Percentiles rank a stretch among this genome's conserved stretches.
Evolutionary conservation across 2,113 vertebrate genomes (phyloP).

Genomic region (Alligator mississippiensis): DNA sequence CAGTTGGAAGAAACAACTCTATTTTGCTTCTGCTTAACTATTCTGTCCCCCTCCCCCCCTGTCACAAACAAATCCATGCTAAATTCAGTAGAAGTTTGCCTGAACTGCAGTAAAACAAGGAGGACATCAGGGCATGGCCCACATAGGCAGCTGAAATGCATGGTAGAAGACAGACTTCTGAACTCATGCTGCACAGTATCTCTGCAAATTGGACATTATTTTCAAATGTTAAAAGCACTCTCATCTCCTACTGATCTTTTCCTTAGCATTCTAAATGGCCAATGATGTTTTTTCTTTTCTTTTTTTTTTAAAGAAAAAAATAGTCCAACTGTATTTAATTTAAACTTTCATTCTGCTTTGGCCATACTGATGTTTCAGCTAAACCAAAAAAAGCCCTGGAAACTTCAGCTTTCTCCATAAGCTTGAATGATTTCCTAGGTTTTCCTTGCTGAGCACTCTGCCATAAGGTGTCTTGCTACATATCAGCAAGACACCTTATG

Average conservation of each 20-base stretch:
- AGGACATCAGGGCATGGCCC: background rate
- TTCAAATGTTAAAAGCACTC: background rate
- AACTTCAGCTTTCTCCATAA: rapidly evolving
- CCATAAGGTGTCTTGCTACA: background rate
- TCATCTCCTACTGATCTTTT: background rate
- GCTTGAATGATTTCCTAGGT: background rate
- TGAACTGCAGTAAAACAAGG: background rate
- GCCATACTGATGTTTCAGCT: background rate
- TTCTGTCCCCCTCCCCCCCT: background rate
- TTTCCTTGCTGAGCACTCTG: background rate
- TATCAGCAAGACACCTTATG: background rate
- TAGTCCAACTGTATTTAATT: background rate
- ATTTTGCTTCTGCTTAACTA: background rate
- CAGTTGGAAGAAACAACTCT: background rate
- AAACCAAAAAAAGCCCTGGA: background rate
- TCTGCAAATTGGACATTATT: background rate
- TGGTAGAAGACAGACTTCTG: too few species aligned
- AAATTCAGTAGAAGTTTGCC: background rate
- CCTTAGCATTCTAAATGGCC: background rate
- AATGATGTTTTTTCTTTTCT: background rate
- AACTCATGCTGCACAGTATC: background rate
- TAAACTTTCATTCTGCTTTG: background rate
- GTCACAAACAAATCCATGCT: background rate
- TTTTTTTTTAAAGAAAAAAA: background rate
- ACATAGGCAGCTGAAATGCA: background rate